Evolutionary conservation across 2,113 vertebrate genomes (phyloP), one percentile per base, ranked within the genome.

Genomic region (Eclectus roratus): DNA sequence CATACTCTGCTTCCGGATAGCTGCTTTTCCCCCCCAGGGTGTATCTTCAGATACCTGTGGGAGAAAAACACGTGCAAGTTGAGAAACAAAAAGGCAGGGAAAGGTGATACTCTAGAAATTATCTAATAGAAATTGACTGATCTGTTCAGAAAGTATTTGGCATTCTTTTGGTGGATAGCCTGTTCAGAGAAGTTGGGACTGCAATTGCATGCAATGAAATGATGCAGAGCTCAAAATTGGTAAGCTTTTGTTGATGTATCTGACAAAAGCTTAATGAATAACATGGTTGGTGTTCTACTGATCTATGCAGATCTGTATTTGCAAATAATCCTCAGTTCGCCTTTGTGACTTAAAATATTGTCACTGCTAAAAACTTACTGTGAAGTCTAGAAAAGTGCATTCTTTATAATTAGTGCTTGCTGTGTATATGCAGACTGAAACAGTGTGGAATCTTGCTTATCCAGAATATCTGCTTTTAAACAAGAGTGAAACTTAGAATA

Each of bases 401-500:
- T 68, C 33, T 70, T 87, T 55, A 31, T 79, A 80, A 58, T 58
- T 46, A 47, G 20, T 78, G 19, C 52, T 94, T 94, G 35, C 35
- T 88, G 10, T 2, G 1, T 81, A 33, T 50, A 19, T 44, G 39
- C 47, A 93, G 33, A 64, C 49, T 73, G 63, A 80, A 85, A 80
- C 3, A 16, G 11, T 89, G 71, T 37, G 35, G 13, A 80, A 68
- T 84, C 21, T 81, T 83, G 39, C 39, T 41, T 80, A 65, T 3
- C 9, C 8, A 66, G n/a, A 93, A 88, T 95, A 96, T 96, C 93
- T 96, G 91, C 95, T 97, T 96, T 97, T 97, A 95, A 96, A 96
- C 93, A 93, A 93, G 74, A 89, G 66, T 85, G 27, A 83, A 91
- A 85, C 8, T 25, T 89, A 11, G 25, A 55, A 18, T 80, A 29